Evolutionary conservation across 2,113 vertebrate species (phyloP), one percentile per base, ranked within the genome.

Genomic region (Chiloscyllium plagiosum): DNA sequence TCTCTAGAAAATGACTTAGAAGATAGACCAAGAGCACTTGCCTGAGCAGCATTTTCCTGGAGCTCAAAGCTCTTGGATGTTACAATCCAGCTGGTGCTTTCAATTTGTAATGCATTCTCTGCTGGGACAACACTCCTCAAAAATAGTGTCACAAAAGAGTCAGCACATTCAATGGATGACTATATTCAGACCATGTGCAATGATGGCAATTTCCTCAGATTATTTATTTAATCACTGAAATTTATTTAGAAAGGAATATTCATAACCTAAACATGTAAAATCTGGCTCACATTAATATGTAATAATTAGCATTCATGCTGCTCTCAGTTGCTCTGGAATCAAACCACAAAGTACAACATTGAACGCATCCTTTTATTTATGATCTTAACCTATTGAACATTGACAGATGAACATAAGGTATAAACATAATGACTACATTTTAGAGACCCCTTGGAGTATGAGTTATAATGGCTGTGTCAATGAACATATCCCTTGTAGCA

Each of bases 241-340:
- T 86, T 22, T 86, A 86, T 86, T 86, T 86, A 26, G 50, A 50
- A 86, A 86, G 83, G 56, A 86, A 86, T 86, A 86, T 86, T 50
- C 83, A 26, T 22, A 86, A 86, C 47, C 19, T 86, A 86, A 50
- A 86, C 20, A 37, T 83, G 78, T 17, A 83, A 83, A 42, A 83
- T n/a, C 76, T 37, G 76, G 83, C 37, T 85, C 42, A 50, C 83
- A 85, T 85, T 50, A 47, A 85, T 86, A 24, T 50, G 7, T 7
- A 8, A 7, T 50, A 86, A 86, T 86, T 86, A 86, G 22, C 7
- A 47, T 20, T 86, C 47, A 24, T 20, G 47, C 83, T 47, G 37
- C 42, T 86, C 5, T 50, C 42, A 50, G 5, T 42, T 50, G 83
- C 83, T 92, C 33, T 33, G 56, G 56, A 66, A n/a, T 17, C 1